Conservation (phyloP, 2,888 invertebrate species). For the Amphipoea lucens region DNA sequence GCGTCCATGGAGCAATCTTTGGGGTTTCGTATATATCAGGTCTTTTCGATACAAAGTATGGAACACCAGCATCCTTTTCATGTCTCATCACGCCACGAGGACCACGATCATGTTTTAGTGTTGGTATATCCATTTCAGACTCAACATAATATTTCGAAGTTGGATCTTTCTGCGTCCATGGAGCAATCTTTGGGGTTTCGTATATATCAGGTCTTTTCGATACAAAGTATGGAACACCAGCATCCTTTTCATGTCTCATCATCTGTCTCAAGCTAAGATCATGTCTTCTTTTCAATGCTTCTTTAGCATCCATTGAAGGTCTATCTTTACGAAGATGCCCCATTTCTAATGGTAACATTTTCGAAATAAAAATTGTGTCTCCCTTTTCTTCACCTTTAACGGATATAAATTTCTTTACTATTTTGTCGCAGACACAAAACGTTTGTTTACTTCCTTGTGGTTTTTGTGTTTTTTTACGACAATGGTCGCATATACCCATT, state of each 20-base stretch:
- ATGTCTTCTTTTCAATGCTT: slow-evolving; percentile 35
- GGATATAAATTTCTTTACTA: slow-evolving; percentile 74
- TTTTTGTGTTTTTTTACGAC: slow-evolving; percentile 68
- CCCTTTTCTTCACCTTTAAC: slow-evolving; percentile 69
- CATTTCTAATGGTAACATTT: slow-evolving; percentile 62
- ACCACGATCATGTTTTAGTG: neutral
- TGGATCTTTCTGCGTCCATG: slow-evolving; percentile 35
- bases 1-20: slow-evolving; percentile 41
- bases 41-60: slow-evolving; percentile 5
- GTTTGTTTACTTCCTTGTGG: slow-evolving; percentile 57
- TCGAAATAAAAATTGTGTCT: slow-evolving; percentile 59
- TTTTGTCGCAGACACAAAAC: slow-evolving; percentile 76
- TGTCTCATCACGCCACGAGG: too few relatives aligned
- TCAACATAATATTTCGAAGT: neutral
- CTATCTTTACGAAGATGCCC: slow-evolving; percentile 58
- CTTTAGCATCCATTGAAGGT: slow-evolving; percentile 24
- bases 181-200: slow-evolving; percentile 34
- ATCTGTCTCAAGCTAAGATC: slow-evolving; percentile 39
- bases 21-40: slow-evolving; percentile 28
- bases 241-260: slow-evolving; percentile 1
- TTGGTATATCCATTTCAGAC: neutral
- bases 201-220: slow-evolving; percentile 24
- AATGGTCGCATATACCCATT: slow-evolving; percentile 78
- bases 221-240: neutral
- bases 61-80: neutral